phyloP scores from a whole-genome alignment of 2,797 vertebrate genomes.

The Ctenopoma multispine region DNA sequence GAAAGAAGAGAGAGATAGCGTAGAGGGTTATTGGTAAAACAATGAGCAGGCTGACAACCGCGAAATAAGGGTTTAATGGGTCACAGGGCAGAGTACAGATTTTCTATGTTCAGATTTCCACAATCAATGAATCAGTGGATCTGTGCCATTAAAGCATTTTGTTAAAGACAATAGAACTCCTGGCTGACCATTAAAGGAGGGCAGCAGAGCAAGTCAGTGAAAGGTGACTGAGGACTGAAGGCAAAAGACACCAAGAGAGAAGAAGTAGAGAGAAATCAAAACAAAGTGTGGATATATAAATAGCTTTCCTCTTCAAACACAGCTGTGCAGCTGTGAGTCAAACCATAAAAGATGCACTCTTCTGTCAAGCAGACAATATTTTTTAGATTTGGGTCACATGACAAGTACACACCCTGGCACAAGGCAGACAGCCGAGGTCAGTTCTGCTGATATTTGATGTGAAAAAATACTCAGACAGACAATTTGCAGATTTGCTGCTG shows the following conservation, averaged over 20 bases:
- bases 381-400: slow-evolving; percentile 34
- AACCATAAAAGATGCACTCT: slow-evolving; percentile 50
- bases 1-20: slow-evolving; percentile 15
- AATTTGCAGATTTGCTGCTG: slow-evolving; percentile 36
- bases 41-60: background rate
- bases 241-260: slow-evolving; percentile 31
- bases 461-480: slow-evolving; percentile 35
- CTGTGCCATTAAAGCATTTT: slow-evolving; percentile 26
- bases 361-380: slow-evolving; percentile 19
- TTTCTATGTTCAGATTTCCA: slow-evolving; percentile 5
- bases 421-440: slow-evolving; percentile 39
- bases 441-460: slow-evolving; percentile 21
- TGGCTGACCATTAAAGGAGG: slow-evolving; percentile 9
- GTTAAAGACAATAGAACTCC: background rate
- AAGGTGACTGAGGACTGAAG: slow-evolving; percentile 27
- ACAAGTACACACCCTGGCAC: slow-evolving; percentile 14
- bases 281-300: slow-evolving; percentile 55
- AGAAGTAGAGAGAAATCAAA: slow-evolving; percentile 45
- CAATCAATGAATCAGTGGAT: slow-evolving; percentile 31
- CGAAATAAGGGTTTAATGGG: slow-evolving; percentile 19
- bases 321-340: slow-evolving; percentile 55
- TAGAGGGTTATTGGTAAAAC: slow-evolving; percentile 9
- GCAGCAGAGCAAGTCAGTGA: slow-evolving; percentile 19
- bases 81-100: slow-evolving; percentile 26
- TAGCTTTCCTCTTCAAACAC: slow-evolving; percentile 55